Conservation (phyloP, 2,113 vertebrate genomes). For the Notechis scutatus region DNA sequence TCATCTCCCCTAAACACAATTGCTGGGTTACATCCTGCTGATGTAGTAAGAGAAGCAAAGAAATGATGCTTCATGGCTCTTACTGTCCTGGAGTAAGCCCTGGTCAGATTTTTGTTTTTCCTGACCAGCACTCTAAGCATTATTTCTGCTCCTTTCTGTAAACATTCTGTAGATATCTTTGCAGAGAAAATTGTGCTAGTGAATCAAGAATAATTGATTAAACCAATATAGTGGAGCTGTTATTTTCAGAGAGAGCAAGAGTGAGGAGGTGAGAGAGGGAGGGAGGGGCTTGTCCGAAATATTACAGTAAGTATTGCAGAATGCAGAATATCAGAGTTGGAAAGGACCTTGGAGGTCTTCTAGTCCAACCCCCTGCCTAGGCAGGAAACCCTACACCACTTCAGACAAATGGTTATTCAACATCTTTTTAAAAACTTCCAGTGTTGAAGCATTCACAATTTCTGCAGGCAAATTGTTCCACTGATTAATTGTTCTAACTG, state of each 20-base stretch:
- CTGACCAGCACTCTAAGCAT: not conserved
- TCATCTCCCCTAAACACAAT: not conserved
- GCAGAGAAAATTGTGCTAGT: not conserved
- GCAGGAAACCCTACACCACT: too few relatives aligned
- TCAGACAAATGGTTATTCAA: too few relatives aligned
- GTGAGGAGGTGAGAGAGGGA: too few relatives aligned
- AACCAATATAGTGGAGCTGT: not conserved
- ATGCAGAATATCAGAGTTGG: too few relatives aligned
- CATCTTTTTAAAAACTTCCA: too few relatives aligned
- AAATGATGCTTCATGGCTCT: not conserved
- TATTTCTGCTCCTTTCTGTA: conserved; percentile 1
- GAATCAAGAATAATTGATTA: not conserved
- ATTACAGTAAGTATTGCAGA: not conserved
- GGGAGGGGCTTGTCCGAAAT: not conserved
- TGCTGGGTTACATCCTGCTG: not conserved
- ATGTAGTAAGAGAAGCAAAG: not conserved
- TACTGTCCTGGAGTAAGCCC: not conserved
- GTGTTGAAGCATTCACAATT: too few relatives aligned
- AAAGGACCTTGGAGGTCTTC: too few relatives aligned
- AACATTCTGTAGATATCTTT: not conserved
- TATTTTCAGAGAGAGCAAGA: not conserved
- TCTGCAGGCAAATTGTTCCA: too few relatives aligned
- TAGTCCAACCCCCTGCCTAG: too few relatives aligned
- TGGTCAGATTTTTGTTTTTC: not conserved
- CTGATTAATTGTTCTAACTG: too few relatives aligned